Percentiles rank a stretch among this genome's conserved stretches.
Evolutionary conservation across 37 sponge, comb jelly and placozoan species (phyloP).

Genomic region (Diacarnus erythraeanus): DNA sequence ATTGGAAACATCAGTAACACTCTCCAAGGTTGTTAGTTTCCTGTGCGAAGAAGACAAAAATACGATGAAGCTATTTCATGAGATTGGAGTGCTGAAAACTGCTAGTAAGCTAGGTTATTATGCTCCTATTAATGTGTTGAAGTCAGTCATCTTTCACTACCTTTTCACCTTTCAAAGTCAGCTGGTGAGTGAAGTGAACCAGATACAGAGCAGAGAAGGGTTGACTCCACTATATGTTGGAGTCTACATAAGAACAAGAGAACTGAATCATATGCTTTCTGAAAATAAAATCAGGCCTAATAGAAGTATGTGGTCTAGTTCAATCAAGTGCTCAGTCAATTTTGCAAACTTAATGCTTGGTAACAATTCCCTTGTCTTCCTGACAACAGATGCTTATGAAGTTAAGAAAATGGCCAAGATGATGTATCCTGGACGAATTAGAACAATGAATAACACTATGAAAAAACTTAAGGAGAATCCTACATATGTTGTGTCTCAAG

Average conservation of each 20-base stretch:
- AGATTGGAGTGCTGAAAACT: not conserved
- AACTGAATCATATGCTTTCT: not conserved
- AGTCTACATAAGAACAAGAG: not conserved
- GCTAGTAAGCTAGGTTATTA: too few relatives aligned
- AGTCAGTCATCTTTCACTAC: not conserved
- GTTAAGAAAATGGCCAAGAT: not conserved
- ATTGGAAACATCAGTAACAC: not conserved
- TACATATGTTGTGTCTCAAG: not conserved
- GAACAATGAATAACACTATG: not conserved
- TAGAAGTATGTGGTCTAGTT: not conserved
- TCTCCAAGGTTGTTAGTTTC: not conserved
- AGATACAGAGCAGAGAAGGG: not conserved
- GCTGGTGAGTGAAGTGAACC: not conserved
- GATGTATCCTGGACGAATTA: not conserved
- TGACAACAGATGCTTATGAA: slow-evolving; percentile 1
- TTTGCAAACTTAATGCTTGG: not conserved
- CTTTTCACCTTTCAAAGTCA: not conserved
- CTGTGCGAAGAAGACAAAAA: too few relatives aligned
- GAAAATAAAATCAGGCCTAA: not conserved
- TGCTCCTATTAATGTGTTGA: not conserved
- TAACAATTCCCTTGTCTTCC: not conserved
- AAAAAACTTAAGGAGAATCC: too few relatives aligned
- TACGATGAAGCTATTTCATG: not conserved
- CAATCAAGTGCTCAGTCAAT: not conserved
- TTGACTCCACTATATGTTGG: not conserved